Base-by-base conservation (phyloP, 2,797 vertebrate genomes). In the Pipistrellus kuhlii region DNA sequence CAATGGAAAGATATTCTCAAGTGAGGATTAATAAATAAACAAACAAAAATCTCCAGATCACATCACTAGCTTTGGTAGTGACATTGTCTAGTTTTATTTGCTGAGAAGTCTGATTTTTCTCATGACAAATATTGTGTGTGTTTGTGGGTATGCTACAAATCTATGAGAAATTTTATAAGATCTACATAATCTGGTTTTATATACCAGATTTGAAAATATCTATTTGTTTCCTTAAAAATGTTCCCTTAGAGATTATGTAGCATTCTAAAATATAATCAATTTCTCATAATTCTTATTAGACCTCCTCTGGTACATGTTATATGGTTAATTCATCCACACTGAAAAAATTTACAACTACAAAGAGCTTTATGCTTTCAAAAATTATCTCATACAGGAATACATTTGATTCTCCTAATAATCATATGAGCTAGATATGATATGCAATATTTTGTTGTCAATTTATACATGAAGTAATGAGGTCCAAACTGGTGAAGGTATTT, bases 131-230 rank as follows among this genome's bases (percentile, higher is more conserved):
- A 53, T 12, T 48, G 1, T 89, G 20, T 59, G 20, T 84, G 12
- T 55, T 21, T 84, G 10, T 38, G 12, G 0, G 0, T 44, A 7
- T 64, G 3, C 21, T 53, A 25, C 21, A 88, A 96, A 90, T 59
- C 12, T 93, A 17, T 73, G 51, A 89, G 32, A 77, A 69, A 66
- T 90, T 94, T 86, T 77, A 46, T 25, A 71, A 75, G 30, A 44
- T 32, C 21, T 53, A 25, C 3, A 64, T 59, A 71, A 95, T n/a
- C 21, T 88, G 1, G 2, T 55, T 88, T 86, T 81, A 38, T 51
- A 53, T n/a, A n/a, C n/a, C n/a, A n/a, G n/a, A 44, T 27, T 83
- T 72, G 7, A 85, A 91, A 93, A 69, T 82, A 87, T 51, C 8
- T 81, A 23, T 48, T 72, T 69, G 46, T 30, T 48, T 53, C 13